Evolutionary conservation across 2,797 vertebrate species (phyloP), one percentile per base, ranked within the genome.

Genomic region (Mycteria americana): DNA sequence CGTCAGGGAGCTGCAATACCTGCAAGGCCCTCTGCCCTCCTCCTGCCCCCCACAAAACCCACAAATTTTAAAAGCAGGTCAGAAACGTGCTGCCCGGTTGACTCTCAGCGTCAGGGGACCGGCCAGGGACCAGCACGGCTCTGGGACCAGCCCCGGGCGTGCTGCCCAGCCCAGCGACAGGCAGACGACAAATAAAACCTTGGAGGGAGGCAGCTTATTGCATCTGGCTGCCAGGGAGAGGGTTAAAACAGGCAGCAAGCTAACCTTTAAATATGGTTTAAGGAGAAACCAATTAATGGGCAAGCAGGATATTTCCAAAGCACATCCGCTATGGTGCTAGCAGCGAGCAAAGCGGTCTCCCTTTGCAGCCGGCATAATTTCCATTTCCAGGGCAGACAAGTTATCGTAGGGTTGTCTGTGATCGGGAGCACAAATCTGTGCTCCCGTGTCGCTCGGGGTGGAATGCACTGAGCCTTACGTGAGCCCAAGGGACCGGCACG

Each of bases 361-460:
- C 56, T 46, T 13, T 67, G 60, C 77, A 53, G 74, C 28, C 53
- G 69, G 14, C 14, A 7, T 12, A 2, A 45, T 4, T 60, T 18
- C 84, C 37, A 48, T 22, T 59, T 39, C 64, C 50, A 81, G 53
- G 48, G 63, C 67, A 79, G 59, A 53, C 0, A 1, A 64, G n/a
- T 24, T n/a, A 28, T 17, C 7, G 2, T 1, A 9, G 9, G 21
- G 17, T 6, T 43, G 35, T 60, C 54, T 19, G 30, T 7, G 18
- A 63, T 3, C 3, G 5, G 60, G 25, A 86, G 33, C 64, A 65
- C 41, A 68, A 64, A 65, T 7, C 22, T 3, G 10, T 4, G 8
- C 59, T 85, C 60, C 70, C 7, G 3, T 1, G 0, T 5, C 17
- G 28, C 59, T 10, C 6, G 0, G n/a, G 27, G 24, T 24, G 31